A percentile compares a stretch with the other conserved stretches of the same genome.
phyloP scores from a whole-genome alignment of 2,888 invertebrate genomes.

The Sycophila texana region DNA sequence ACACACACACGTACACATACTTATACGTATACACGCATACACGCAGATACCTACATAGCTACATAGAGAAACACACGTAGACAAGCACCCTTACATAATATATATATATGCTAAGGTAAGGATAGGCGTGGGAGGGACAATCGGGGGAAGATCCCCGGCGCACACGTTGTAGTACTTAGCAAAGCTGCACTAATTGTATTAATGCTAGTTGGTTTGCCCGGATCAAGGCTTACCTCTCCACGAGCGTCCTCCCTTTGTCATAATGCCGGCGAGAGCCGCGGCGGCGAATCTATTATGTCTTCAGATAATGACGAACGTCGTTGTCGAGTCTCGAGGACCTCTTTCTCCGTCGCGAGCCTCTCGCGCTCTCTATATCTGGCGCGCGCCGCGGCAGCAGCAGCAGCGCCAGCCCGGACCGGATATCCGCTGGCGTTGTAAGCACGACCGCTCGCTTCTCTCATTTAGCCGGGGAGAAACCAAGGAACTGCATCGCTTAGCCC shows the following conservation, averaged over 20 bases:
- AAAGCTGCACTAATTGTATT: slow-evolving; percentile 74
- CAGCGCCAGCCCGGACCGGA: slow-evolving; percentile 1
- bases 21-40: too few relatives aligned
- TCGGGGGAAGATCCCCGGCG: slow-evolving; percentile 36
- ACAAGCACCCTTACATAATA: too few relatives aligned
- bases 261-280: slow-evolving; percentile 65
- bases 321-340: background rate
- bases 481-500: background rate
- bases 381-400: background rate
- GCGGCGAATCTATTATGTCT: slow-evolving; percentile 65
- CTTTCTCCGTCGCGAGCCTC: background rate
- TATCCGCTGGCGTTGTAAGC: slow-evolving; percentile 25
- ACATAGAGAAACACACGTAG: background rate
- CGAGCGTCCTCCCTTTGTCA: slow-evolving; percentile 58
- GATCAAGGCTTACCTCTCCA: slow-evolving; percentile 62
- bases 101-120: background rate
- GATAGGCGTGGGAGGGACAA: slow-evolving; percentile 36
- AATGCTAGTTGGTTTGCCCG: slow-evolving; percentile 71
- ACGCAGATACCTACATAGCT: background rate
- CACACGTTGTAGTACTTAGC: slow-evolving; percentile 70
- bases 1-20: slow-evolving; percentile 24
- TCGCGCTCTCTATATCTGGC: background rate
- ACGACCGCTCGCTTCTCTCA: background rate
- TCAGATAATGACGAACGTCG: slow-evolving; percentile 55
- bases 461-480: background rate